A percentile compares a stretch with the other conserved stretches of the same genome.
These are phyloP conservation scores for Listronotus oregonensis DNA, from an alignment of 1,140 invertebrate species.

Conservation along the genomic window DNA sequence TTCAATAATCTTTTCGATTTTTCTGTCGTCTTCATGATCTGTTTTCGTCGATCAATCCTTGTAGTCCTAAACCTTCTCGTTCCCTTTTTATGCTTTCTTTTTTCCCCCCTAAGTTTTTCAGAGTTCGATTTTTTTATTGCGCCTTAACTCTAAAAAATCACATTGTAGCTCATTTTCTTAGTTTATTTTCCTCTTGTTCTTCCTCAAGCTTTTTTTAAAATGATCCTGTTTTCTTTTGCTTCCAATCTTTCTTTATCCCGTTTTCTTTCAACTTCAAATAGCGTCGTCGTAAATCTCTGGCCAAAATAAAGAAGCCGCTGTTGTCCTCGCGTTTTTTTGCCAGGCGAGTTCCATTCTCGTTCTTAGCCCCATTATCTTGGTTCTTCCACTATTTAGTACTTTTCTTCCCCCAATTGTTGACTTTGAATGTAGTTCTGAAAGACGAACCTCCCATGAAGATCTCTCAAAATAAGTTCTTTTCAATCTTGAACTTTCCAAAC, in stretches of 20 bases:
- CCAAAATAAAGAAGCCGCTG: constrained; percentile 83
- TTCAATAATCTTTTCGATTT: constrained; percentile 71
- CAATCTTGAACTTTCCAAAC: constrained; percentile 80
- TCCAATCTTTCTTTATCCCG: constrained; percentile 87
- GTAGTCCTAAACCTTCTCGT: constrained; percentile 69
- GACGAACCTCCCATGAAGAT: constrained; percentile 84
- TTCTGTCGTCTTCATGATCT: constrained; percentile 68
- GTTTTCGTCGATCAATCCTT: constrained; percentile 59
- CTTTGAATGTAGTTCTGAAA: constrained; percentile 85
- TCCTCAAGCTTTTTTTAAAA: constrained; percentile 81
- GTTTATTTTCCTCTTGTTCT: constrained; percentile 86
- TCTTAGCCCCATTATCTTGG: constrained; percentile 82
- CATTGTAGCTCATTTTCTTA: constrained; percentile 84
- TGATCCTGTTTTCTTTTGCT: constrained; percentile 84
- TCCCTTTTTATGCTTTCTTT: constrained; percentile 82
- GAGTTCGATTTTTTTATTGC: constrained; percentile 88
- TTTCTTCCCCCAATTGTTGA: constrained; percentile 90
- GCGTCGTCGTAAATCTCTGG: constrained; percentile 85
- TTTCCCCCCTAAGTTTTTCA: constrained; percentile 85
- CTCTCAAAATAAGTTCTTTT: constrained; percentile 89
- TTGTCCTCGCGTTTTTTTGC: constrained; percentile 94
- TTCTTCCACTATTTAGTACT: constrained; percentile 78
- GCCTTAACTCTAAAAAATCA: constrained; percentile 86
- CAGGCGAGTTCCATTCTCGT: constrained; percentile 91
- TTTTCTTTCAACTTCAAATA: constrained; percentile 87